Evolutionary conservation across 1,140 invertebrate genomes (phyloP).

Genomic region (Cydia amplana): DNA sequence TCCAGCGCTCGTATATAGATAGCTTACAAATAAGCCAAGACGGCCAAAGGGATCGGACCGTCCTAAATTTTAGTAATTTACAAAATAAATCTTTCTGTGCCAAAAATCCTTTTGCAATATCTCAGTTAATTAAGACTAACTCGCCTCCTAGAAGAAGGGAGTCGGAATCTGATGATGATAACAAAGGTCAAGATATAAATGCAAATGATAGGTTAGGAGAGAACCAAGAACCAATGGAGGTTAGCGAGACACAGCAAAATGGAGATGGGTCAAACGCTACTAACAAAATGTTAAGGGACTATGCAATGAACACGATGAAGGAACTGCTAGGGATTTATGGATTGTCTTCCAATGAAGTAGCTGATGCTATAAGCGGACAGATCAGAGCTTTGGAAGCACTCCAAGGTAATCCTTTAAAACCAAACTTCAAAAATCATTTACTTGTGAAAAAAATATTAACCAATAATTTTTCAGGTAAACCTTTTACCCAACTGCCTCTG

Average conservation of each 20-base stretch:
- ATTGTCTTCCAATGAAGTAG: conserved; percentile 81
- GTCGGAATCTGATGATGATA: conserved; percentile 74
- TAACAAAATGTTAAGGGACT: conserved; percentile 82
- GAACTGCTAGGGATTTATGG: conserved; percentile 87
- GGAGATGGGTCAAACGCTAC: conserved; percentile 68
- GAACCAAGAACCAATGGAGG: conserved; percentile 54
- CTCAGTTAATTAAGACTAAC: conserved; percentile 78
- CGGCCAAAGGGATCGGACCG: conserved; percentile 62
- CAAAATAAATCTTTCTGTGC: conserved; percentile 79
- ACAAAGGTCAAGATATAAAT: conserved; percentile 70
- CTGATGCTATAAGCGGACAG: conserved; percentile 81
- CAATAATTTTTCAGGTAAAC: conserved; percentile 60
- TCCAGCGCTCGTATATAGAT: conserved; percentile 77
- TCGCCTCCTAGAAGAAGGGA: conserved; percentile 78
- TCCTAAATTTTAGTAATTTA: conserved; percentile 75
- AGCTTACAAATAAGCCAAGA: conserved; percentile 73
- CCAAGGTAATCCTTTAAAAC: conserved; percentile 60
- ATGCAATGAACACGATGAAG: conserved; percentile 88
- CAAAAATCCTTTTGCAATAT: conserved; percentile 80
- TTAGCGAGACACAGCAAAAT: conserved; percentile 64
- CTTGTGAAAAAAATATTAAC: conserved; percentile 2
- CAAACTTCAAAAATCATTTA: neutral
- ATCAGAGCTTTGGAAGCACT: conserved; percentile 77
- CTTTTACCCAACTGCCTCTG: conserved; percentile 69
- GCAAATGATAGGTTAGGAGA: conserved; percentile 68